Evolutionary conservation across 2,797 vertebrate genomes (phyloP), one percentile per base, ranked within the genome.

Genomic region (Pangasius krempfi): DNA sequence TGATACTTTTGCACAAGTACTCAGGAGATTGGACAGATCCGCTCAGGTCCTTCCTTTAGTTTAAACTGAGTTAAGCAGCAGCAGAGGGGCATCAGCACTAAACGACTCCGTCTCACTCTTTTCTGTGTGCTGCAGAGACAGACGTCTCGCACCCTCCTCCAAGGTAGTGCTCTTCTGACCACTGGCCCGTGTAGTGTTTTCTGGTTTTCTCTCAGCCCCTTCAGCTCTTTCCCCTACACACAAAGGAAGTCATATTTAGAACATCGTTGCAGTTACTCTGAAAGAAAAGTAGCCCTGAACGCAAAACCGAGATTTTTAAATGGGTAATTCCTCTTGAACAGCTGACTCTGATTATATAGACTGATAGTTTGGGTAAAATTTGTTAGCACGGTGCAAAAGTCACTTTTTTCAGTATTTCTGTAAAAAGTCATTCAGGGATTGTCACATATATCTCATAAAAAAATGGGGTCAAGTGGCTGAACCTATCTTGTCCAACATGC

Each of bases 201-300:
- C 66, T 27, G 90, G 54, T 22, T 94, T 92, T 0, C 90, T 93
- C 91, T 97, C 96, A 0, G 95, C 95, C 83, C 95, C 96, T 84
- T 96, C 95, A 37, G 96, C 95, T 90, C 95, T 91, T 92, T 96
- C 95, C 58, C 95, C 96, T 96, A 82, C 37, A 92, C 18, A 85
- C 52, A 91, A 44, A 90, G 56, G 85, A 40, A 27, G 37, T 22
- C 37, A 85, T 25, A 25, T 56, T 72, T 37, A 84, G 58, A 7
- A 83, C 25, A 82, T 27, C 5, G 44, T 1, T 70, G 40, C 40
- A 81, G 44, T 37, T 58, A 37, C 27, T 40, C 4, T 40, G 79
- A 81, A 81, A 25, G 54, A 58, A 37, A 56, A 33, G 52, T 30
- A 79, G 2, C 13, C 22, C 4, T 50, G 18, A 56, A 52, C 0